These are phyloP conservation scores for Miltochrista miniata DNA, from an alignment of 2,888 invertebrate species.

Conservation along the genomic window DNA sequence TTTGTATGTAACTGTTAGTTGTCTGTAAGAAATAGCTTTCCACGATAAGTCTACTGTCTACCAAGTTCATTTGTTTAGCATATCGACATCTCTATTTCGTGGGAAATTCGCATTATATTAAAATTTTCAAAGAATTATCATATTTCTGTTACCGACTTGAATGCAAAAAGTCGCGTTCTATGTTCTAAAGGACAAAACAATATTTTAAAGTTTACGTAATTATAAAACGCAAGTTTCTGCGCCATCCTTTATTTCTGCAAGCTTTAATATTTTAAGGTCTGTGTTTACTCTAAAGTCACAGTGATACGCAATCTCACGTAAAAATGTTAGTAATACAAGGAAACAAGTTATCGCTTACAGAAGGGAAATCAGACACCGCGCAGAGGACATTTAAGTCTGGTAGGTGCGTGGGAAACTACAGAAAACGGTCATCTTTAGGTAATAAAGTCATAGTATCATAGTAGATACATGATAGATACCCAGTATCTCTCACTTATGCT, in stretches of 20 bases:
- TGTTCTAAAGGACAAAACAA: neutral
- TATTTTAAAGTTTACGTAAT: neutral
- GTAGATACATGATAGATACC: too few relatives aligned
- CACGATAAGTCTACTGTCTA: too few relatives aligned
- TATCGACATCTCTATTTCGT: too few relatives aligned
- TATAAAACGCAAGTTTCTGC: neutral
- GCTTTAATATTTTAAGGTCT: slow-evolving; percentile 21
- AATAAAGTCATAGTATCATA: slow-evolving; percentile 34
- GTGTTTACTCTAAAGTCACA: neutral
- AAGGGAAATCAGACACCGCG: slow-evolving; percentile 50
- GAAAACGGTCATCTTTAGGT: slow-evolving; percentile 48
- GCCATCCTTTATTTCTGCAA: neutral
- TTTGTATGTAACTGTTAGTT: too few relatives aligned
- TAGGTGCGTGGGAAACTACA: slow-evolving; percentile 65
- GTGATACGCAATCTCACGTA: slow-evolving; percentile 32
- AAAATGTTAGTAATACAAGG: slow-evolving; percentile 25
- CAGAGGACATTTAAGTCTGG: slow-evolving; percentile 33
- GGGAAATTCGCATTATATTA: too few relatives aligned
- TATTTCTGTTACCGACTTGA: neutral
- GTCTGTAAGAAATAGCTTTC: too few relatives aligned
- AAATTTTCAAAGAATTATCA: too few relatives aligned
- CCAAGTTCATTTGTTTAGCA: too few relatives aligned
- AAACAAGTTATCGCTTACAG: slow-evolving; percentile 45
- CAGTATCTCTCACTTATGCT: too few relatives aligned
- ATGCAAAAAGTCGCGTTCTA: slow-evolving; percentile 3